Evolutionary conservation across 2,113 vertebrate genomes (phyloP), one percentile per base, ranked within the genome.

Genomic region (Gallinago undulata): DNA sequence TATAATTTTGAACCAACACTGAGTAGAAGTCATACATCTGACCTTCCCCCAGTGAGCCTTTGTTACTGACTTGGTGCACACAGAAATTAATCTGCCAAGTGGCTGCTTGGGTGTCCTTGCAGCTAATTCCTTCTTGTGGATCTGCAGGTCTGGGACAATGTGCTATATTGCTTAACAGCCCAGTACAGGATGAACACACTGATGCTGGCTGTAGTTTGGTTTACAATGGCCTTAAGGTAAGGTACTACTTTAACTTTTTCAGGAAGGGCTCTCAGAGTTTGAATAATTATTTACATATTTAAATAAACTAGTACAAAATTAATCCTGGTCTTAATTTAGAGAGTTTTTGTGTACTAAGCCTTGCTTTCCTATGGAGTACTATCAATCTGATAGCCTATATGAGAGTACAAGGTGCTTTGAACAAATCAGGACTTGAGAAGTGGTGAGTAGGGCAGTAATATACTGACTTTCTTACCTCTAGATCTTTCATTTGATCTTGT

Each of bases 151-250:
- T 96, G 99, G 97, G 98, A 98, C 96, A 99, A 99, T 0, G 95
- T 99, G 27, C 93, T 98, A 35, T 99, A 98, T 64, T 99, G 99
- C 56, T 95, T 99, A 87, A 98, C 98, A 93, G 98, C 97, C 19
- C 99, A 99, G 81, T 98, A 99, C 93, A 98, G 99, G 91, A 98
- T 98, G 86, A 98, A 98, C 39, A 99, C 99, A 3, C 97, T 99
- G 85, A 98, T 99, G 96, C 98, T 99, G 98, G 99, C 99, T 43
- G 97, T 99, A 84, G 98, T 99, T 94, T 99, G 99, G 99, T 99
- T 99, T 97, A 98, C 99, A 59, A 99, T 99, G 98, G 99, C 99
- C 47, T 98, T 99, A 98, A 99, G 99, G 99, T 99, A 97, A 91
- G 72, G 68, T 57, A 41, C 2, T 55, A 15, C 30, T 76, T 56